Base-by-base conservation (phyloP, 2,797 vertebrate genomes). In the Pogonophryne albipinna region DNA sequence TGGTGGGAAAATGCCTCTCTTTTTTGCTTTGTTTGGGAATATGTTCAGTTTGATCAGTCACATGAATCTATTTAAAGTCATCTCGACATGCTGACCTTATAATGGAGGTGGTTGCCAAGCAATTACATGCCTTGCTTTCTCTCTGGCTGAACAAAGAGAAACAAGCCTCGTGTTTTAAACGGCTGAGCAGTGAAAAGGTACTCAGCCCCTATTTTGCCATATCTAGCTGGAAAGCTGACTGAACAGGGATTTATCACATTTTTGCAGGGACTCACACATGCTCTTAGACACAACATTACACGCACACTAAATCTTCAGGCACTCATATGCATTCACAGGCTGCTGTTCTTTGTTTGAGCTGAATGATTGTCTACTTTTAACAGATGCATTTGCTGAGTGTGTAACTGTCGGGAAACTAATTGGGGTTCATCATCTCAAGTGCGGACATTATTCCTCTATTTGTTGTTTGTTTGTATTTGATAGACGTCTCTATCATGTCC, bases 31-130 rank as follows among this genome's bases (percentile, higher is more conserved):
- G 80, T 93, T 91, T 90, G 68, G 70, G 79, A 91, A 83, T 85
- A 80, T 88, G 93, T 90, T 84, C 86, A 92, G 92, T 93, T 88
- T 92, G 91, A 93, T 93, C 90, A 91, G 87, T 86, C 84, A 87
- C 86, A 88, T 88, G 80, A 92, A 94, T 93, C 93, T 93, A 91
- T 92, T 93, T 88, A 92, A 92, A 92, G 87, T 90, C 85, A 86
- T 92, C 86, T 80, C 87, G 89, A 84, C 79, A 75, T 72, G 57
- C 86, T 91, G 92, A 93, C 92, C 92, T 93, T 92, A 92, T 91
- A 93, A 93, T 91, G 90, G 89, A 92, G 84, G 87, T 91, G 88
- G 90, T 92, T 92, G 91, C 91, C 91, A 93, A 88, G 92, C 91
- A 94, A 93, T 94, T 93, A 92, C 90, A 92, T 90, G 88, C 78